Percentiles rank a stretch among this genome's conserved stretches.
These are phyloP conservation scores for Melanotaenia duboulayi DNA, from an alignment of 2,113 vertebrate genomes.

Conservation along the genomic window DNA sequence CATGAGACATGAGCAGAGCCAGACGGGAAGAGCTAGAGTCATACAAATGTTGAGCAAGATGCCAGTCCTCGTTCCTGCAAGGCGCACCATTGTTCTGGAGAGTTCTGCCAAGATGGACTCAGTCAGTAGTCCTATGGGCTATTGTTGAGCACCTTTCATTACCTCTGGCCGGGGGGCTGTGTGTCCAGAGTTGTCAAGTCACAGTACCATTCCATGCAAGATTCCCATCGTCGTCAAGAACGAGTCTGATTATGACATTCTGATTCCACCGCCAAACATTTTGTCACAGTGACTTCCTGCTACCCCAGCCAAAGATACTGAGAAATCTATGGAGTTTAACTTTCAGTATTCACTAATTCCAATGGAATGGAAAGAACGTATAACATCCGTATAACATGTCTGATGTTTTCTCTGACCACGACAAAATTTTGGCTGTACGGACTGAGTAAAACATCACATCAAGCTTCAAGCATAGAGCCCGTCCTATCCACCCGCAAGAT, in stretches of 20 bases:
- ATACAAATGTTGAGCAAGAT: fast-evolving
- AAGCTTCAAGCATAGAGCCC: no score
- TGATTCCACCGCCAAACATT: not conserved
- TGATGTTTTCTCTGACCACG: slow-evolving; percentile 11
- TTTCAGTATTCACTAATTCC: slow-evolving; percentile 1
- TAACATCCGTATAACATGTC: no score
- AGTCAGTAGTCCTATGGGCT: not conserved
- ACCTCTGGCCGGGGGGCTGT: not conserved
- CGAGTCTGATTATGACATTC: not conserved
- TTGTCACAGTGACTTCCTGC: not conserved
- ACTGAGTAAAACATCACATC: not conserved
- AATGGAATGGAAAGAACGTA: slow-evolving; percentile 24
- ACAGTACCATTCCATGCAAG: not conserved
- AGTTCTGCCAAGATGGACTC: not conserved
- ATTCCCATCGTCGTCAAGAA: no score
- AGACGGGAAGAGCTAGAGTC: not conserved
- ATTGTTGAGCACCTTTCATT: not conserved
- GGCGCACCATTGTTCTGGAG: not conserved
- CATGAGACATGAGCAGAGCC: not conserved
- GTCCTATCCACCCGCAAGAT: slow-evolving; percentile 14
- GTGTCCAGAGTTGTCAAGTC: not conserved
- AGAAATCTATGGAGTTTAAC: not conserved
- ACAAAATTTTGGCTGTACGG: slow-evolving; percentile 8
- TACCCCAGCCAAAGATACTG: not conserved
- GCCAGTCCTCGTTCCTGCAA: not conserved